Evolutionary conservation across 2,797 vertebrate species (phyloP), one percentile per base, ranked within the genome.

Genomic region (Xenops minutus): DNA sequence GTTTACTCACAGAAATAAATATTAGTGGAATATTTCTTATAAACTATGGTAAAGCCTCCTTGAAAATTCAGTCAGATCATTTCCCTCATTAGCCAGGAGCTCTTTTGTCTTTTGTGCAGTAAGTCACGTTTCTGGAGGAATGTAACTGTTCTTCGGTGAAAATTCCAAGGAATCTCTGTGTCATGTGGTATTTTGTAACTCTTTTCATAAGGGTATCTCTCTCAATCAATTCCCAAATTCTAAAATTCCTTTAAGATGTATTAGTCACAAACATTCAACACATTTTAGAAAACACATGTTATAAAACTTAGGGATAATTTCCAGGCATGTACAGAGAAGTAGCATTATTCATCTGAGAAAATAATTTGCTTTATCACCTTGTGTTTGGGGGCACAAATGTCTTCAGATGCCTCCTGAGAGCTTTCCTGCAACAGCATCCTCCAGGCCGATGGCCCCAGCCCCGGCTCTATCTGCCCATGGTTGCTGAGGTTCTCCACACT

Each of bases 21-120:
- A 86, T 79, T 94, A 86, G 67, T 87, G 44, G 79, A 79, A 87
- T 76, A 37, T 17, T 81, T 90, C 20, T 19, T 76, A 37, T 52
- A 75, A 69, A 21, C 37, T 63, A 8, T 2, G 14, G 77, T 59
- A 56, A 80, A 71, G 29, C 15, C 44, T 90, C 39, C 55, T 83
- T 94, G 81, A 69, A 86, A 93, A 69, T 90, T 48, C 66, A 10
- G 44, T 48, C 66, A 10, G 44, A 85, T 75, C 16, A 3, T 39
- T 68, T 88, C 61, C 46, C 32, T 92, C 41, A 13, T 90, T 77
- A 90, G 29, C 32, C n/a, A 52, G n/a, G 44, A 82, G 19, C 20
- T 87, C 7, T 5, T 74, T 76, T 62, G 61, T 87, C 64, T 69
- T 88, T 88, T 62, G 22, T 44, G 67, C 51, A 52, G 36, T 22